Percentiles rank a stretch among this genome's conserved stretches.
phyloP scores from a whole-genome alignment of 2,888 invertebrate genomes.

The Tromatobia lineatoria region DNA sequence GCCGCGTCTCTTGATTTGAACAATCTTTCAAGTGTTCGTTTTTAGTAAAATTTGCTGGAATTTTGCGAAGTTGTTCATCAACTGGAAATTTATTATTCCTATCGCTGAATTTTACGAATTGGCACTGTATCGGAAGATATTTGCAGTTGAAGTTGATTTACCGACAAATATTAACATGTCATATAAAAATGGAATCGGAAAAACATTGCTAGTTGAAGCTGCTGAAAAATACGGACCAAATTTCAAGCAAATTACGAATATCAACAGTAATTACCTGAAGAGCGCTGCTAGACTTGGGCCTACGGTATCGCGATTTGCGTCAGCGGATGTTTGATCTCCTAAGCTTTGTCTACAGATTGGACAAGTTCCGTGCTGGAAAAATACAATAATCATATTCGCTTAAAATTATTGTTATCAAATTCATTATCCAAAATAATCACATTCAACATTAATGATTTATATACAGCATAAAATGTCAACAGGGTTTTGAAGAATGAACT shows the following conservation, averaged over 20 bases:
- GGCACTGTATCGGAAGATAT: too few relatives aligned
- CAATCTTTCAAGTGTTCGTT: background rate
- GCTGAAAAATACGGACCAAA: background rate
- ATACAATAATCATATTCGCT: constrained; percentile 42
- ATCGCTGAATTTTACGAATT: background rate
- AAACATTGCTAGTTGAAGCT: background rate
- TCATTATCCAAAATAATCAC: too few relatives aligned
- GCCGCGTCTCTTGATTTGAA: background rate
- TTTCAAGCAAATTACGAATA: background rate
- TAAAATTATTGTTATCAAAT: background rate
- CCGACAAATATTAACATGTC: background rate
- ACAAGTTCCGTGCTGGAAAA: constrained; percentile 94
- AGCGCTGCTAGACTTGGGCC: constrained; percentile 83
- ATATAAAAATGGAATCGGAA: background rate
- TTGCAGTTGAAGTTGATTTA: background rate
- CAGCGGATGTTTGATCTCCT: constrained; percentile 86
- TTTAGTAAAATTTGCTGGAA: background rate
- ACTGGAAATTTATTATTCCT: background rate
- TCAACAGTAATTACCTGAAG: constrained; percentile 78
- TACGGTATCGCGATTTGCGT: constrained; percentile 82
- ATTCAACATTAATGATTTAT: background rate
- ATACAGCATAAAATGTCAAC: background rate
- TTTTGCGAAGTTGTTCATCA: background rate
- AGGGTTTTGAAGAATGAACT: too few relatives aligned
- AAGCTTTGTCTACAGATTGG: constrained; percentile 96